Conservation (phyloP, 2,888 invertebrate genomes). For the Julus scandinavius region DNA sequence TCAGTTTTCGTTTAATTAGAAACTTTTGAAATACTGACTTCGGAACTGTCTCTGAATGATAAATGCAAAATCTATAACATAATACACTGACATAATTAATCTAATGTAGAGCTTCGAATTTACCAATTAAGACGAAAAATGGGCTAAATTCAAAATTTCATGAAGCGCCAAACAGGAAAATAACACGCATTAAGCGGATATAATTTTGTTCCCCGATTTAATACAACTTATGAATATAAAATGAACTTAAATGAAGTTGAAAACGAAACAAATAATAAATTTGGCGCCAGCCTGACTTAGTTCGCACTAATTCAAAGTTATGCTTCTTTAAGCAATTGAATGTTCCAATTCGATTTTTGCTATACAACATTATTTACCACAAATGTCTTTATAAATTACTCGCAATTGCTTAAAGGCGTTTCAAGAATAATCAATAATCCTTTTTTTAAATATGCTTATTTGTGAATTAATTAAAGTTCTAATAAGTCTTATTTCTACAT, state of each 20-base stretch:
- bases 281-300: background rate
- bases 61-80: slow-evolving; percentile 5
- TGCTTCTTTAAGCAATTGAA: too few species aligned
- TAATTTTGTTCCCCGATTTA: background rate
- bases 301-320: too few species aligned
- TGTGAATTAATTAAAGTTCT: too few species aligned
- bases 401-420: too few species aligned
- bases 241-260: too few species aligned
- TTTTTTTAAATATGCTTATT: too few species aligned
- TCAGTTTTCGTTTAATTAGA: background rate
- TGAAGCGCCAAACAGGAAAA: background rate
- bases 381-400: too few species aligned
- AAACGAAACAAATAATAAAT: background rate
- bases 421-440: too few species aligned
- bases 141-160: background rate
- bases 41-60: slow-evolving; percentile 1
- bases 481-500: too few species aligned
- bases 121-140: background rate
- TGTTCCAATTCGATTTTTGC: too few species aligned
- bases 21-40: slow-evolving; percentile 11
- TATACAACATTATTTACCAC: too few species aligned
- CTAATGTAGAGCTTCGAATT: background rate
- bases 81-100: background rate
- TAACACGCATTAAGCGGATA: background rate
- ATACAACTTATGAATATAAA: too few species aligned